phyloP scores from a whole-genome alignment of 2,888 invertebrate species.

The Eledone cirrhosa region DNA sequence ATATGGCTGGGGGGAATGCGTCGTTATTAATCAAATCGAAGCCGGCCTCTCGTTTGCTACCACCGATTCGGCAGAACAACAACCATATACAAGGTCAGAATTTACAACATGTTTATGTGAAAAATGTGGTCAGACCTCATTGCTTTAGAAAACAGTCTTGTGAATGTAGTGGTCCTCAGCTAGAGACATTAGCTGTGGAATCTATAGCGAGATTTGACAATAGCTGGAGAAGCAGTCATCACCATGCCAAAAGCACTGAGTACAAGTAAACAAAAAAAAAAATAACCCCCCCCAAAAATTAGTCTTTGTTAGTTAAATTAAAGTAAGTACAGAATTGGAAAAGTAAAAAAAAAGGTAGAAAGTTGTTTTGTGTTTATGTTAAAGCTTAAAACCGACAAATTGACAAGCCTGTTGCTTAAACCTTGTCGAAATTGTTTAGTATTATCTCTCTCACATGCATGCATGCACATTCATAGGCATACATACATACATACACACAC shows the following conservation, averaged over 20 bases:
- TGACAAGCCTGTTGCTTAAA: no score
- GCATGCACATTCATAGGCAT: no score
- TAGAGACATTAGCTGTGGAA: conserved; percentile 55
- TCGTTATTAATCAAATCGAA: conserved; percentile 17
- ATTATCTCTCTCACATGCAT: no score
- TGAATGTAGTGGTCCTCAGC: conserved; percentile 32
- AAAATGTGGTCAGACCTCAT: conserved; percentile 27
- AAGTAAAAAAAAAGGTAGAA: no score
- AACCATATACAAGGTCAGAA: conserved; percentile 8
- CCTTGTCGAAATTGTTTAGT: no score
- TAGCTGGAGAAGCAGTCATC: conserved; percentile 47
- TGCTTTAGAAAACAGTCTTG: conserved; percentile 19
- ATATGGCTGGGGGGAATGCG: neutral
- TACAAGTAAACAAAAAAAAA: conserved; percentile 42
- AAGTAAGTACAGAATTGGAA: no score
- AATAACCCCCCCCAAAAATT: no score
- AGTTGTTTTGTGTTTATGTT: no score
- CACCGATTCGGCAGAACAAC: conserved; percentile 15
- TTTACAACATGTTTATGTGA: conserved; percentile 25
- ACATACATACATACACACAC: no score
- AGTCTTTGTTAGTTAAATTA: no score
- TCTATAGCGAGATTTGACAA: conserved; percentile 45
- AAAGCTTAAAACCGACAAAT: no score
- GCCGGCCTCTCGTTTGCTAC: conserved; percentile 9
- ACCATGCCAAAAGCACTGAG: conserved; percentile 55